Conservation (phyloP, 2,888 invertebrate species). For the Conchocele bisecta region DNA sequence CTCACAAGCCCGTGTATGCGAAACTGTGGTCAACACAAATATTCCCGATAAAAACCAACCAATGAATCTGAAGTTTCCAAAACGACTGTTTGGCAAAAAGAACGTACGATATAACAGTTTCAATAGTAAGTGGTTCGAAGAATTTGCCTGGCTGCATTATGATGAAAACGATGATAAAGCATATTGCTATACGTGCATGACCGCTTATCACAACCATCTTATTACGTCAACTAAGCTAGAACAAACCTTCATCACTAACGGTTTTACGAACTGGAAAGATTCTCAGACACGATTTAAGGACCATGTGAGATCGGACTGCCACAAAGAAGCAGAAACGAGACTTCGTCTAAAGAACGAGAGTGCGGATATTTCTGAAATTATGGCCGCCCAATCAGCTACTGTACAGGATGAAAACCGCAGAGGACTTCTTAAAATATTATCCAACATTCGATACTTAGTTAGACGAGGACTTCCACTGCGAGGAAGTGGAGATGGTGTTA, state of each 20-base stretch:
- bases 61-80: not conserved
- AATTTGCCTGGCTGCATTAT: not conserved
- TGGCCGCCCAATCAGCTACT: not conserved
- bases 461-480: slow-evolving; percentile 34
- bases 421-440: not conserved
- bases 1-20: no score
- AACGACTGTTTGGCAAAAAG: not conserved
- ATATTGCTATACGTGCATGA: not conserved
- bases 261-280: slow-evolving; percentile 1
- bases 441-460: slow-evolving; percentile 32
- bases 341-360: not conserved
- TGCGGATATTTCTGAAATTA: not conserved
- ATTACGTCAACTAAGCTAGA: not conserved
- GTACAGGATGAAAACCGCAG: not conserved
- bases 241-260: not conserved
- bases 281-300: not conserved
- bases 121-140: not conserved
- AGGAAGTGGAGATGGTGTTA: slow-evolving; percentile 17
- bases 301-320: not conserved
- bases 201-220: not conserved
- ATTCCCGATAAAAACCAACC: slow-evolving; percentile 3
- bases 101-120: not conserved
- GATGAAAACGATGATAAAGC: not conserved
- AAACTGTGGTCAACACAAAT: no score
- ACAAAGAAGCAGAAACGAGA: not conserved